Evolutionary conservation across 2,797 vertebrate species (phyloP).

Genomic region (Cryptoprocta ferox): DNA sequence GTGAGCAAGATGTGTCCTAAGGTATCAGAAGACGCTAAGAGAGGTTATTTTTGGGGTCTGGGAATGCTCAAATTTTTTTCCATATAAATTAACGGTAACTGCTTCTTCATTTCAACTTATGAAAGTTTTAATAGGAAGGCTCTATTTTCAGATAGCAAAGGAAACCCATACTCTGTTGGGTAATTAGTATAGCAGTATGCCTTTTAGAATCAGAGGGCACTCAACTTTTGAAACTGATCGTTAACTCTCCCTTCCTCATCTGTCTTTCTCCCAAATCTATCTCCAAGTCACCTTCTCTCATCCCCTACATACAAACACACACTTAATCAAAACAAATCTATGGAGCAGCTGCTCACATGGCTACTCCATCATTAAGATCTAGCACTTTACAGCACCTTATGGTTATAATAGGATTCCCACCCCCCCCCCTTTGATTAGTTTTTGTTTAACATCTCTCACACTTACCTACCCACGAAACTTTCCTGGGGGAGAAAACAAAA

Average conservation of each 20-base stretch:
- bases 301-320: not conserved
- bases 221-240: constrained; percentile 35
- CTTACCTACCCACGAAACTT: constrained; percentile 66
- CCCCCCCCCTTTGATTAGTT: constrained; percentile 67
- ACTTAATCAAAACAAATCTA: constrained; percentile 69
- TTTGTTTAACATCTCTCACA: constrained; percentile 60
- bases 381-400: constrained; percentile 58
- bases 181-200: not conserved
- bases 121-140: not conserved
- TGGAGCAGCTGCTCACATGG: not conserved
- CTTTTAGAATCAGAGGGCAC: constrained; percentile 38
- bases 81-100: not conserved
- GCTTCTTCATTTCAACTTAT: not conserved
- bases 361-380: constrained; percentile 55
- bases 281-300: constrained; percentile 41
- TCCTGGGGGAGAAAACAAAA: constrained; percentile 76
- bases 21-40: not conserved
- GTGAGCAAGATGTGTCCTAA: not conserved
- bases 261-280: constrained; percentile 25
- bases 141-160: not conserved
- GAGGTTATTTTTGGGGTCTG: not conserved
- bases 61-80: not conserved
- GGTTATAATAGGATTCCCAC: constrained; percentile 42
- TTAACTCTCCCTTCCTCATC: constrained; percentile 22
- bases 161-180: not conserved